Evolutionary conservation across 2,888 invertebrate species (phyloP).

Genomic region (Vandiemenella viatica): DNA sequence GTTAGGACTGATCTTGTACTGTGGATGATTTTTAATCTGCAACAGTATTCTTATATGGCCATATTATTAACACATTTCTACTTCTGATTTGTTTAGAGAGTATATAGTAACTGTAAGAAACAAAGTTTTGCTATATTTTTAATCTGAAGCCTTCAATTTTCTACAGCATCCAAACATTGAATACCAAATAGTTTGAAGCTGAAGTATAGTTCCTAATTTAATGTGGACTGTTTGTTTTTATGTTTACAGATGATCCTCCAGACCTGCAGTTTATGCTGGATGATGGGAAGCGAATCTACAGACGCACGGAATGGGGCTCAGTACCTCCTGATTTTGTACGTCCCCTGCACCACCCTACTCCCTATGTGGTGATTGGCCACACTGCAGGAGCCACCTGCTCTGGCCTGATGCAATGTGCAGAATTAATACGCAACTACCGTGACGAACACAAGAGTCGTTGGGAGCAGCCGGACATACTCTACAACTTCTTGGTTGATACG

Average conservation of each 20-base stretch:
- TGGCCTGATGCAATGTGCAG: slow-evolving; percentile 29
- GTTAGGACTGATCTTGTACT: too few species aligned
- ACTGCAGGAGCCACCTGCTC: slow-evolving; percentile 46
- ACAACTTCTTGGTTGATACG: slow-evolving; percentile 66
- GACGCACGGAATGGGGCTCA: slow-evolving; percentile 1
- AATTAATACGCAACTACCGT: slow-evolving; percentile 37
- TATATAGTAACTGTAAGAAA: too few species aligned
- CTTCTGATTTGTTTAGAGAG: too few species aligned
- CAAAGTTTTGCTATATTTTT: too few species aligned
- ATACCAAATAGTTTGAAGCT: too few species aligned
- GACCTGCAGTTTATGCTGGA: background rate
- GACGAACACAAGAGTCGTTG: slow-evolving; percentile 50
- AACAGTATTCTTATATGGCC: too few species aligned
- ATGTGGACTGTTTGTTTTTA: too few species aligned
- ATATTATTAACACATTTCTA: too few species aligned
- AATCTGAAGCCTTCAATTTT: too few species aligned
- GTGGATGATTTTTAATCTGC: too few species aligned
- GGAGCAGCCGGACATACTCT: slow-evolving; percentile 52
- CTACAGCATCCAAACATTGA: too few species aligned
- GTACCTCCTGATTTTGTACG: background rate
- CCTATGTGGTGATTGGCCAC: slow-evolving; percentile 25
- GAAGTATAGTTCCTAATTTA: too few species aligned
- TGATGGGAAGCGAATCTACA: background rate
- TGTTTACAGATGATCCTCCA: slow-evolving; percentile 1
- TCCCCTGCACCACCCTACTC: slow-evolving; percentile 1